Base-by-base conservation (phyloP, 2,113 vertebrate genomes). In the Miniopterus natalensis region DNA sequence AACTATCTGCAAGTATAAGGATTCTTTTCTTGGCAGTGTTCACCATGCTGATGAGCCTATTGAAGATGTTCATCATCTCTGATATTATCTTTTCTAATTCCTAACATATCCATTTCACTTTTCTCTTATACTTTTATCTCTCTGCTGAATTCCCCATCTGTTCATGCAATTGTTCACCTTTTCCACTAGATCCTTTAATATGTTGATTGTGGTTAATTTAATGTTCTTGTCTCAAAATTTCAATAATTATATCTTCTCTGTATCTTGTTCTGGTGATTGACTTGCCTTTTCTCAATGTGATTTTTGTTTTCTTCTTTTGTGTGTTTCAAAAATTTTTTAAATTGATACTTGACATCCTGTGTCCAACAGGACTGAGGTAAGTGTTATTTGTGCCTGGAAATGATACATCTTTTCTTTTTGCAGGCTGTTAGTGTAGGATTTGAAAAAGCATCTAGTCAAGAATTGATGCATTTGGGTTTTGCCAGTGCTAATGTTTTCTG, bases 81-180 rank as follows among this genome's bases (percentile, higher is more conserved):
- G 57, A 84, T 68, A 42, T 17, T 74, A 21, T 53, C 21, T 36
- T 85, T 66, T 49, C 45, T 75, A 83, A 70, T 75, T 75, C 49
- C 31, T 84, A 66, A 89, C 6, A 84, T 94, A 81, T 84, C 25
- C 18, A 61, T 78, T 90, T 84, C 61, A 78, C 25, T 49, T 59
- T 70, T 90, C 53, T 88, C 20, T 42, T 70, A 27, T 57, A 49
- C 31, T 78, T 84, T 85, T 57, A 47, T 70, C n/a, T 83, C 40
- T 77, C 86, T 49, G 12, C 11, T 75, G 53, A 84, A 49, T 84
- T 68, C 13, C n/a, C 14, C n/a, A n/a, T 59, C 31, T 90, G 49
- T 59, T 59, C 12, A 27, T 78, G 9, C 14, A 61, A 51, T 78
- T 70, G 42, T 68, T 84, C 10, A 61, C 25, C 25, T 84, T 84